These are phyloP conservation scores for Anarsia innoxiella DNA, from an alignment of 2,888 invertebrate species.

Conservation along the genomic window DNA sequence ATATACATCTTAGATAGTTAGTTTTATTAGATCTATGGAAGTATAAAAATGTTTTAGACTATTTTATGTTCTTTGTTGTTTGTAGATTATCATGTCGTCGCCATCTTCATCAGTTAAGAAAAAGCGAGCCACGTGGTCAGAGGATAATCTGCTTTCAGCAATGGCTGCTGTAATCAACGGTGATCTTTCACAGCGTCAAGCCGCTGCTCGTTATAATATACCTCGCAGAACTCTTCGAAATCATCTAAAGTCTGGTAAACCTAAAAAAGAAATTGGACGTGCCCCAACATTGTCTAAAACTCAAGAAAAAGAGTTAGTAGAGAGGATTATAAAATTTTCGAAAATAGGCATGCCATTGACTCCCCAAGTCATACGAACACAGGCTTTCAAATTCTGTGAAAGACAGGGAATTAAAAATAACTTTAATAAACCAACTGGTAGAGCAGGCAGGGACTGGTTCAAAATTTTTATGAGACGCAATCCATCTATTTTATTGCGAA, in stretches of 20 bases:
- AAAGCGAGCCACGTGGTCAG: constrained; percentile 10
- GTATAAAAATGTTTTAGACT: too few species aligned
- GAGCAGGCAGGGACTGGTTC: neutral
- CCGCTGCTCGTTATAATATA: neutral
- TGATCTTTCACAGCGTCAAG: constrained; percentile 1
- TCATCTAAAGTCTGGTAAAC: neutral
- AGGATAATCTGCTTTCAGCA: constrained; percentile 7
- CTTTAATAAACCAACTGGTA: neutral
- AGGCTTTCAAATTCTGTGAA: constrained; percentile 4
- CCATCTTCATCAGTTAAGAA: neutral
- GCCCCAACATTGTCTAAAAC: neutral
- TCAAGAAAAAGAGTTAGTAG: neutral
- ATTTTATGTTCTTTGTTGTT: too few species aligned
- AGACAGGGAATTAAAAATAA: neutral
- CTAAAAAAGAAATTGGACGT: neutral
- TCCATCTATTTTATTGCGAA: constrained; percentile 7
- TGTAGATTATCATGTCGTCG: too few species aligned
- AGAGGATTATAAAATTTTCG: constrained; percentile 1
- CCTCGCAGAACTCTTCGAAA: neutral
- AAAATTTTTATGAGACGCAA: neutral
- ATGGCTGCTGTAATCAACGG: constrained; percentile 6
- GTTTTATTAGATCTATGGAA: too few species aligned
- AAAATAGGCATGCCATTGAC: constrained; percentile 9
- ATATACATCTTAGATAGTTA: too few species aligned
- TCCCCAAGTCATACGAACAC: constrained; percentile 2